Percentiles rank a stretch among this genome's conserved stretches.
These are phyloP conservation scores for Thera britannica DNA, from an alignment of 2,888 invertebrate species.

Conservation along the genomic window DNA sequence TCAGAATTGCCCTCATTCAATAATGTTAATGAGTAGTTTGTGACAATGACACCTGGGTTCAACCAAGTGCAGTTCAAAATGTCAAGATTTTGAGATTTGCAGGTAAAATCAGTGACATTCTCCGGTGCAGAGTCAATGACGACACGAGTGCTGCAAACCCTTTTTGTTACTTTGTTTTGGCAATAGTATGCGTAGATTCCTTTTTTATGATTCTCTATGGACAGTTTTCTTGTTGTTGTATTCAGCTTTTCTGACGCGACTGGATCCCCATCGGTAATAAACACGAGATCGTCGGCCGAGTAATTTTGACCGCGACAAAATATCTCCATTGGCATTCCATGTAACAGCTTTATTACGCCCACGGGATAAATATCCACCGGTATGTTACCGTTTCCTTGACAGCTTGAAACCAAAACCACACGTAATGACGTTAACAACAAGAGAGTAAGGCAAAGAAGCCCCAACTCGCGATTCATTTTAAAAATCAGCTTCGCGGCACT, in stretches of 20 bases:
- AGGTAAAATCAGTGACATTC: slow-evolving; percentile 88
- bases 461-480: too few relatives aligned
- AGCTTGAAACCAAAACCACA: slow-evolving; percentile 29
- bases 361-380: slow-evolving; percentile 77
- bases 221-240: slow-evolving; percentile 85
- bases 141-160: slow-evolving; percentile 63
- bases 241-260: slow-evolving; percentile 83
- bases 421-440: too few relatives aligned
- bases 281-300: slow-evolving; percentile 73
- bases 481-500: too few relatives aligned
- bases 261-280: slow-evolving; percentile 53
- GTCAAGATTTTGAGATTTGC: slow-evolving; percentile 89
- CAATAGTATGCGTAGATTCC: slow-evolving; percentile 84
- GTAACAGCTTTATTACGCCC: slow-evolving; percentile 83
- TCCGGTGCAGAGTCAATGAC: slow-evolving; percentile 84
- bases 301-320: slow-evolving; percentile 85
- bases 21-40: slow-evolving; percentile 62
- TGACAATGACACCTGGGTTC: slow-evolving; percentile 75
- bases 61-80: slow-evolving; percentile 91
- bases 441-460: too few relatives aligned
- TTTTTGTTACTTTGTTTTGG: slow-evolving; percentile 60
- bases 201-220: slow-evolving; percentile 81
- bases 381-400: slow-evolving; percentile 59
- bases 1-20: slow-evolving; percentile 53
- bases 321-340: slow-evolving; percentile 86